Conservation (phyloP, 2,888 invertebrate species). For the Drosophila mimica region DNA sequence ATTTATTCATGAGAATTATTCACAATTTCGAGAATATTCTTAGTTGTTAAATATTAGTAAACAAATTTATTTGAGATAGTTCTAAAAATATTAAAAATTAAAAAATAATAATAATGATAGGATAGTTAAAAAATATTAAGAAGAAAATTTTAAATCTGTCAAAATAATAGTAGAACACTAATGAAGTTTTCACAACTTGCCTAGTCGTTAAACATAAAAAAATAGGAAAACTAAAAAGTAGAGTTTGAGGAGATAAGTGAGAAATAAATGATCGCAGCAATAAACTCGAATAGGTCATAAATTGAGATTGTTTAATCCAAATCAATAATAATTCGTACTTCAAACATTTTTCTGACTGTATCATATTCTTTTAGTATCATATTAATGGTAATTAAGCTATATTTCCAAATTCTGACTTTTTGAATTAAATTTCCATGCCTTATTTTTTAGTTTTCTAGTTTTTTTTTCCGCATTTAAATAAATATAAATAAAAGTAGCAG, state of each 20-base stretch:
- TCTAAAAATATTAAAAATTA: background rate
- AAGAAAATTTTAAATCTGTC: background rate
- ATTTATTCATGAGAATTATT: background rate
- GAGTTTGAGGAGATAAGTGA: background rate
- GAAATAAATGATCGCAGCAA: background rate
- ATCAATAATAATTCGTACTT: background rate
- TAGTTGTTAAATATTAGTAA: background rate
- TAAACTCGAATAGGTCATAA: background rate
- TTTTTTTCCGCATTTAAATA: no score
- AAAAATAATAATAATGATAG: background rate
- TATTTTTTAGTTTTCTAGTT: no score
- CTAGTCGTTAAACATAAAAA: no score
- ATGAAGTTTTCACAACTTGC: no score
- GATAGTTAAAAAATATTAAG: background rate
- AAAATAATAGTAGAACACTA: background rate
- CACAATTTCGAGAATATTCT: background rate
- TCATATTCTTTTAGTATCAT: background rate
- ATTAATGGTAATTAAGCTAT: background rate
- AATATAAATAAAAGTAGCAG: background rate
- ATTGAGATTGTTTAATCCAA: background rate
- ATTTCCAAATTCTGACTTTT: background rate
- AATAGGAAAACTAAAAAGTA: background rate
- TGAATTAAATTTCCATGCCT: no score
- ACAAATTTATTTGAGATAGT: background rate
- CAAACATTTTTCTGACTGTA: background rate